Base-by-base conservation (phyloP, 2,797 vertebrate species). In the Adrianichthys oophorus region DNA sequence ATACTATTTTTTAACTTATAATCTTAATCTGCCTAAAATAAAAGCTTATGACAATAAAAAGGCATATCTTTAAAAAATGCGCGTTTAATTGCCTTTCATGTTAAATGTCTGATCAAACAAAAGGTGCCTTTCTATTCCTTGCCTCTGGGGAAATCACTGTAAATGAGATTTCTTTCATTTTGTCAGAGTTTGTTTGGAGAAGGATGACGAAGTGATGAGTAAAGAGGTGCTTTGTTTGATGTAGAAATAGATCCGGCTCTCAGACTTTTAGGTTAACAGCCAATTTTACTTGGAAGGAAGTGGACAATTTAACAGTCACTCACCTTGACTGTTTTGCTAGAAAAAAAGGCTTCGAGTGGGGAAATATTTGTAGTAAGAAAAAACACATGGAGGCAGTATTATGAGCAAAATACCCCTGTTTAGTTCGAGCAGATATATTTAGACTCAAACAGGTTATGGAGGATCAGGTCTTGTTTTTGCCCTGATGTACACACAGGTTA, bases 261-360 rank as follows among this genome's bases (percentile, higher is more conserved):
- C 17, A 62, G 1, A 4, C 14, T 26, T 3, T 48, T 4, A 15
- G 16, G 12, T 21, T 6, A 29, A 50, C 40, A 23, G 7, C 5
- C 4, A 15, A 37, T 52, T 65, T 59, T 1, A 16, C 46, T 50
- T 5, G 14, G 13, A 18, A 23, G 13, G 4, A 62, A 62, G 56
- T 12, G 2, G 8, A 46, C 52, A 0, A 57, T 55, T 50, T 62
- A 1, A 37, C 52, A 21, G 19, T 19, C 14, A 24, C 15, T 56
- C 3, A 44, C 29, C 15, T 21, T 14, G 5, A 26, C 14, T 23
- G 16, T 44, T 37, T 44, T 4, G 0, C 17, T 14, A 5, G 43
- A 32, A 54, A 21, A 3, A 15, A 15, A 16, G 14, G 10, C 40
- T 19, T 43, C 1, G n/a, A 19, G 13, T 16, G 4, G 8, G 44